These are phyloP conservation scores for Mechanitis mazaeus DNA, from an alignment of 2,888 invertebrate genomes.

Conservation along the genomic window DNA sequence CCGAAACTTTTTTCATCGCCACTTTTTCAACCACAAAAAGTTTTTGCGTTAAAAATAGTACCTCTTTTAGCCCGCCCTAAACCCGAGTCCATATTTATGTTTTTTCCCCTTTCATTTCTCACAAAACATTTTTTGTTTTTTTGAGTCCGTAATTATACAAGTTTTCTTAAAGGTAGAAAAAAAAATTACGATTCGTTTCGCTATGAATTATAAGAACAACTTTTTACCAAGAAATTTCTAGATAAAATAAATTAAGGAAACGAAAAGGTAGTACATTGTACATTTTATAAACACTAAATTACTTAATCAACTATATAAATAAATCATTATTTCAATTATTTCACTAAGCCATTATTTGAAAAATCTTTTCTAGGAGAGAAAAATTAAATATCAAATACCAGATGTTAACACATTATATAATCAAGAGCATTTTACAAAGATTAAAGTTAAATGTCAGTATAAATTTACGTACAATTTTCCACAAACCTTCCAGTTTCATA, in stretches of 20 bases:
- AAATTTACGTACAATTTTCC: background rate
- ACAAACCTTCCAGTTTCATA: constrained; percentile 10
- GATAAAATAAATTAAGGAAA: too few relatives aligned
- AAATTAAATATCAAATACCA: too few relatives aligned
- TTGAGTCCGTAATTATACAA: background rate
- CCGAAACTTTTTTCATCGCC: constrained; percentile 1
- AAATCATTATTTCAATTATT: too few relatives aligned
- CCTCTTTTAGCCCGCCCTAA: constrained; percentile 11
- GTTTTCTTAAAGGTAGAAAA: background rate
- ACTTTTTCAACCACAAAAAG: constrained; percentile 13
- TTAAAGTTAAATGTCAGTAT: too few relatives aligned
- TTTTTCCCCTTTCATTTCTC: constrained; percentile 7
- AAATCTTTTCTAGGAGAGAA: too few relatives aligned
- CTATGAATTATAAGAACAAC: background rate
- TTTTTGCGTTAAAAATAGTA: constrained; percentile 13
- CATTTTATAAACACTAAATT: too few relatives aligned
- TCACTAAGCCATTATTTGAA: too few relatives aligned
- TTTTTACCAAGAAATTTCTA: background rate
- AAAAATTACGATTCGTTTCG: background rate
- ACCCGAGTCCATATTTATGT: constrained; percentile 10
- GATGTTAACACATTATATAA: too few relatives aligned
- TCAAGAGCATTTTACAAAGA: too few relatives aligned
- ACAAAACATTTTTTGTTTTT: background rate
- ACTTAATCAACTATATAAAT: too few relatives aligned
- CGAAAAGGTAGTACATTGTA: too few relatives aligned